Conservation (phyloP, 1,140 invertebrate species). For the Drosophila elegans region DNA sequence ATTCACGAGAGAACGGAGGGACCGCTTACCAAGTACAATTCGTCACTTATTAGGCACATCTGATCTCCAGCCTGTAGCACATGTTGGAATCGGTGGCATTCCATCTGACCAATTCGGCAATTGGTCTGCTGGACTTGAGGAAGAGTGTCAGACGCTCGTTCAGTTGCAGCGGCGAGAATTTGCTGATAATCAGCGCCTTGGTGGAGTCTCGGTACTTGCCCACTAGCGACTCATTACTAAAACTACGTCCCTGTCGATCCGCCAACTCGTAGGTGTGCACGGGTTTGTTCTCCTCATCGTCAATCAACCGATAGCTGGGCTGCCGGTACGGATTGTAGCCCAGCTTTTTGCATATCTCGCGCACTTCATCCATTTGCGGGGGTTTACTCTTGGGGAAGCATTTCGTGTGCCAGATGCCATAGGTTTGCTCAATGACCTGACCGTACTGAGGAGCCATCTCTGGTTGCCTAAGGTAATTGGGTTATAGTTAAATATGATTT, state of each 20-base stretch:
- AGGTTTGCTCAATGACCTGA: constrained; percentile 86
- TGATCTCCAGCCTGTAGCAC: constrained; percentile 77
- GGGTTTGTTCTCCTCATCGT: constrained; percentile 66
- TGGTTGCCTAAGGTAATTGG: constrained; percentile 29
- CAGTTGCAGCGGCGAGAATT: constrained; percentile 76
- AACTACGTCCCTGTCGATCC: constrained; percentile 60
- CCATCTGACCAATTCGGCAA: constrained; percentile 78
- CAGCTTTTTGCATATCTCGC: constrained; percentile 84
- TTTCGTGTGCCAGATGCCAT: constrained; percentile 87
- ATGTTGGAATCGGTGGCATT: constrained; percentile 70
- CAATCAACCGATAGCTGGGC: constrained; percentile 77
- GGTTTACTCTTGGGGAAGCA: constrained; percentile 85
- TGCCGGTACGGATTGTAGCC: constrained; percentile 78
- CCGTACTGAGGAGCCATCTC: constrained; percentile 76
- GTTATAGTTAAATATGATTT: background rate
- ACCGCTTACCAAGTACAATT: constrained; percentile 1
- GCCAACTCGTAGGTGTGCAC: constrained; percentile 62
- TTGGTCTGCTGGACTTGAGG: constrained; percentile 78
- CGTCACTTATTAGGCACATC: constrained; percentile 52
- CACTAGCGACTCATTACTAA: constrained; percentile 59
- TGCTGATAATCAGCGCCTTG: constrained; percentile 74
- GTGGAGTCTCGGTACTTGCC: constrained; percentile 74
- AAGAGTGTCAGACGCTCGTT: constrained; percentile 76
- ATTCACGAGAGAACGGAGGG: constrained; percentile 18
- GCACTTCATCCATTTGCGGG: constrained; percentile 76